Evolutionary conservation across 2,113 vertebrate genomes (phyloP), one percentile per base, ranked within the genome.

Genomic region (Notarius quadriscutis): DNA sequence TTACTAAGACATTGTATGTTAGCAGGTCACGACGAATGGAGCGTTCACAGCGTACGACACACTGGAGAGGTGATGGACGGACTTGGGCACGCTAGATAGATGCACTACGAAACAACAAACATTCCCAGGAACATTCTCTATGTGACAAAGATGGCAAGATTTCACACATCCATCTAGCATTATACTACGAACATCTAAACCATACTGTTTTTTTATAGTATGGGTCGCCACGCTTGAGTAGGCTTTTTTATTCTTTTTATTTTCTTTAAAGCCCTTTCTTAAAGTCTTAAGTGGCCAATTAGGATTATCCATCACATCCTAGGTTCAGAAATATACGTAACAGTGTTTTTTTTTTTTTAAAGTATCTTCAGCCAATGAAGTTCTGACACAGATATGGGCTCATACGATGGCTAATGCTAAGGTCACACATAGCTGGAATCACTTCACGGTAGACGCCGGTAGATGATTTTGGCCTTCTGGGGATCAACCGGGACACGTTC

Each of bases 101-200:
- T 83, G 86, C 89, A 89, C 89, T 91, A 90, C 87, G 87, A 81
- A 80, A 92, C 90, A 83, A 84, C 67, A 87, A 89, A 79, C 81
- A 90, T 91, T 87, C 90, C 79, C 91, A 90, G 89, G 92, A 80
- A 89, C 87, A 89, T 89, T 71, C 86, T 92, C 91, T 79, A 86
- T 89, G 83, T 87, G 89, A 93, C 92, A 91, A 86, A 58, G 88
- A 83, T 84, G 86, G 90, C 80, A 81, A 83, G 51, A 74, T 86
- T 85, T 87, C 81, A 89, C 88, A 83, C 55, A 57, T 87, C 86
- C 84, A 80, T 80, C 84, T 86, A 86, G 72, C 72, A 51, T 62
- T 86, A 87, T 22, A 83, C 58, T 79, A 72, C 83, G 60, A 87
- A 87, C 86, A 85, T 60, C 50, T 60, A 87, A 50, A 81, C 85